phyloP scores from a whole-genome alignment of 1,140 invertebrate species.

The Zophobas morio region DNA sequence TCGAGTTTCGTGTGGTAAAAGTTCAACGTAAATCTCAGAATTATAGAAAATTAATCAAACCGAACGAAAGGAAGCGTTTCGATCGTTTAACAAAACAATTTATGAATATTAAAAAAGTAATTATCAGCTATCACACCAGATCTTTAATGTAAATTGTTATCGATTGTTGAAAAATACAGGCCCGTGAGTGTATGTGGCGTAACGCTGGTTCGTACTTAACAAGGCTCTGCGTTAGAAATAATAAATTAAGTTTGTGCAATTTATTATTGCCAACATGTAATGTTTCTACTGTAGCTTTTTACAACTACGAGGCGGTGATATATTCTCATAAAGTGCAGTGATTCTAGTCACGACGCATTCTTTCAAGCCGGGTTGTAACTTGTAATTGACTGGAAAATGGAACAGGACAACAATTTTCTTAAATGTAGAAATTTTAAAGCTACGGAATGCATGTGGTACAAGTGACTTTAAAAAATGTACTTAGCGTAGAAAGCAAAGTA shows the following conservation, averaged over 20 bases:
- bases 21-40: conserved; percentile 9
- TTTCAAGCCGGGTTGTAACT: neutral
- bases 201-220: no score
- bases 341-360: conserved; percentile 11
- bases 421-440: neutral
- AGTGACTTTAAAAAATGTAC: no score
- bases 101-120: conserved; percentile 23
- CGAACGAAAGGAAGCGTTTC: neutral
- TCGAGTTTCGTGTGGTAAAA: conserved; percentile 1
- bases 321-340: neutral
- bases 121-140: neutral
- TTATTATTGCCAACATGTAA: neutral
- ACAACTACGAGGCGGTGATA: conserved; percentile 7
- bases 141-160: conserved; percentile 4
- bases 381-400: conserved; percentile 9
- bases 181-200: neutral
- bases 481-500: no score
- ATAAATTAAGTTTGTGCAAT: neutral
- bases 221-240: neutral
- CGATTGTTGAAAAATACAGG: neutral
- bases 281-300: neutral
- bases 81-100: conserved; percentile 25
- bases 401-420: neutral
- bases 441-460: no score
- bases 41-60: conserved; percentile 20